Evolutionary conservation across 2,888 invertebrate species (phyloP), one percentile per base, ranked within the genome.

Genomic region (Agapostemon virescens): DNA sequence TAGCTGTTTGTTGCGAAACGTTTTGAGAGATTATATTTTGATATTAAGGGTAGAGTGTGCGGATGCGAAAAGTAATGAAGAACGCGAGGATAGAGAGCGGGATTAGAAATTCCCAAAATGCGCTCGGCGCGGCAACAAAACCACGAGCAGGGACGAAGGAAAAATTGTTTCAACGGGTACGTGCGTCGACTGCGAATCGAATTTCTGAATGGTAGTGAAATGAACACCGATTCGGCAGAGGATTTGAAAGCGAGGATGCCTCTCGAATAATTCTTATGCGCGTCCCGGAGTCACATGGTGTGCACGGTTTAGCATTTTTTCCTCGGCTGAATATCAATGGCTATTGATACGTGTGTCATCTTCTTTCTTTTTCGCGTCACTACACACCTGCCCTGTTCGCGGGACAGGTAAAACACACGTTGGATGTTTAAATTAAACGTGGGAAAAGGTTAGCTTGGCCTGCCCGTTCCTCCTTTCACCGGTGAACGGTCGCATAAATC

Each of bases 401-500:
- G 69, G 75, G n/a, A 78, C 77, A 85, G 87, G 82, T 86, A 87
- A 84, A 76, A 69, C 81, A 78, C 80, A 82, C 79, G 76, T 74
- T 73, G 33, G 61, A 77, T 67, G 84, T 74, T 78, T 84, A 74
- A 72, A 76, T 84, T 74, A 84, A 83, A 86, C 87, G 86, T 83
- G 85, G 85, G 85, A 86, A 88, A 86, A 74, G 82, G 79, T 83
- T 82, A 77, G 72, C 79, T 74, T 68, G 78, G 77, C 82, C 82
- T 77, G 81, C 72, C 78, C 83, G 83, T 78, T 75, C 67, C 79
- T 73, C 85, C 84, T 80, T 85, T 88, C 86, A 79, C 79, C 85
- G 86, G 86, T 79, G 89, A 89, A 26, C 26, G 88, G 87, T 85
- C 89, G 90, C 90, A 91, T 91, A 91, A 91, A 91, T 91, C 90